Conservation (phyloP, 1,140 invertebrate species). For the Pseudobourletiella spinata region DNA sequence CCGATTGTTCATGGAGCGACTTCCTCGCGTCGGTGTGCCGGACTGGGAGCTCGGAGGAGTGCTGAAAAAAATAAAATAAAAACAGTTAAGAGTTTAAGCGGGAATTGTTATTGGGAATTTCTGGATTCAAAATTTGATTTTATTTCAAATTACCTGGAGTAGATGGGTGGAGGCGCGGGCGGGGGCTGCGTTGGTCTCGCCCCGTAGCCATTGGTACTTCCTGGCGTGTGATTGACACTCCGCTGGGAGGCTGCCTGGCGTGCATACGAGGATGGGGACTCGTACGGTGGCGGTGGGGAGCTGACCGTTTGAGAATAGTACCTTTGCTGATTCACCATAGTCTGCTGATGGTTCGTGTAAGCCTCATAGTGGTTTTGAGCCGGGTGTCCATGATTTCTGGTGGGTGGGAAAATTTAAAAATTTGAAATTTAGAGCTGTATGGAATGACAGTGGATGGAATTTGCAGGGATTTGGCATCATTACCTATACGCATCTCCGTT, state of each 20-base stretch:
- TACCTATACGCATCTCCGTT: background rate
- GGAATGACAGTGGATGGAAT: no score
- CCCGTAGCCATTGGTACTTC: background rate
- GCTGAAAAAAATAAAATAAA: background rate
- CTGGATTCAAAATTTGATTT: no score
- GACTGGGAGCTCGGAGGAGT: slow-evolving; percentile 20
- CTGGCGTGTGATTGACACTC: background rate
- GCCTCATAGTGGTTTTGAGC: slow-evolving; percentile 6
- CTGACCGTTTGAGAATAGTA: background rate
- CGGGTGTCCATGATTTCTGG: background rate
- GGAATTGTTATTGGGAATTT: no score
- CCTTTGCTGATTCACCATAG: background rate
- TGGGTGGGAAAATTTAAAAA: background rate
- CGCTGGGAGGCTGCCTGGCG: background rate
- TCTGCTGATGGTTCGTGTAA: background rate
- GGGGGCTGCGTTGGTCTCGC: slow-evolving; percentile 66
- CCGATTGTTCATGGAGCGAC: slow-evolving; percentile 47
- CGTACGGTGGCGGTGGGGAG: slow-evolving; percentile 3
- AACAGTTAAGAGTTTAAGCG: no score
- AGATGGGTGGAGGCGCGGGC: slow-evolving; percentile 61
- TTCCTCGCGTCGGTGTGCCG: slow-evolving; percentile 44
- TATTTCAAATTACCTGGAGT: no score
- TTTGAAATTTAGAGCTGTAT: background rate
- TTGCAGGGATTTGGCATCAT: background rate
- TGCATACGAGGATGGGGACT: background rate